These are phyloP conservation scores for Amblyteles armatorius DNA, from an alignment of 2,888 invertebrate genomes.

Conservation along the genomic window DNA sequence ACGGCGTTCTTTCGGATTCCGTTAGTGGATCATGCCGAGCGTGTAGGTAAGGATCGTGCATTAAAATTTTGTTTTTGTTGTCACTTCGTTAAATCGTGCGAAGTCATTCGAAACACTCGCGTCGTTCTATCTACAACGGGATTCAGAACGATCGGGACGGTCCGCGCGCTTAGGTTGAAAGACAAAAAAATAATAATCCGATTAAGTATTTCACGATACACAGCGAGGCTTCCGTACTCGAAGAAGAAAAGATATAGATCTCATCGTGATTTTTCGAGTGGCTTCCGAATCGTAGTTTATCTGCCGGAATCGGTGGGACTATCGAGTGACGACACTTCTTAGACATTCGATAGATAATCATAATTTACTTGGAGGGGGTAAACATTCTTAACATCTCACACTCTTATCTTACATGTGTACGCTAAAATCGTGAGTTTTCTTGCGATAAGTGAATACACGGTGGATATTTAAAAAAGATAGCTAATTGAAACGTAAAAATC, in stretches of 20 bases:
- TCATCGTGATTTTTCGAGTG: background rate
- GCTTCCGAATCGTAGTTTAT: background rate
- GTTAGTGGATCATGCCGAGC: constrained; percentile 9
- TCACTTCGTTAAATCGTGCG: background rate
- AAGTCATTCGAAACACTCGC: background rate
- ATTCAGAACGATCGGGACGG: background rate
- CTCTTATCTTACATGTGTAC: background rate
- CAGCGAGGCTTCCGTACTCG: background rate
- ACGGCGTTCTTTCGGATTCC: background rate
- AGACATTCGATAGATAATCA: background rate
- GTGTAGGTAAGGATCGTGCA: constrained; percentile 3
- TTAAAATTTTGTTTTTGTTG: background rate
- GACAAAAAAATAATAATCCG: no score
- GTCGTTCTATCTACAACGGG: background rate
- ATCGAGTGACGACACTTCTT: background rate
- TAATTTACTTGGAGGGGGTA: background rate
- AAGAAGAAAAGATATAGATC: background rate
- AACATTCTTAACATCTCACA: background rate
- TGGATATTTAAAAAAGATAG: background rate
- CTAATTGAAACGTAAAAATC: background rate
- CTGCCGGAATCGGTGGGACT: background rate
- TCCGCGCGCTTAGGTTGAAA: no score
- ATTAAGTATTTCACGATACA: no score
- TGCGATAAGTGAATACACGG: background rate
- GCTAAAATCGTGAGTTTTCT: background rate